Percentiles rank a stretch among this genome's conserved stretches.
Conservation (phyloP, 2,888 invertebrate species). For the Antheraea yamamai region DNA sequence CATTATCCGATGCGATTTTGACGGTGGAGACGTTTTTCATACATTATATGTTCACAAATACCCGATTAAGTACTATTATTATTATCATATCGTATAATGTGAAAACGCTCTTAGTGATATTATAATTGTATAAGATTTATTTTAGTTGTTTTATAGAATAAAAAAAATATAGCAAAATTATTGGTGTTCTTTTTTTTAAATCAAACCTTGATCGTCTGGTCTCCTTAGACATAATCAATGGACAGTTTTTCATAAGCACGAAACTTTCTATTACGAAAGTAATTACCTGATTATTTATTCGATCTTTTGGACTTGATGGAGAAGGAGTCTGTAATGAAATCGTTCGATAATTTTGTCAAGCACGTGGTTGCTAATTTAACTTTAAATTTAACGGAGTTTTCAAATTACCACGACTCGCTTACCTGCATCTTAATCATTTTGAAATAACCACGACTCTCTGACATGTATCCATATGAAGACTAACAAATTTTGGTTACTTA, state of each 20-base stretch:
- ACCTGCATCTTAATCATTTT: too few species aligned
- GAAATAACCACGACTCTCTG: too few species aligned
- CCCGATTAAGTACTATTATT: not conserved
- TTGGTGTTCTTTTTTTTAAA: conserved; percentile 29
- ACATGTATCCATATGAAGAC: too few species aligned
- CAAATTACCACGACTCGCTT: too few species aligned
- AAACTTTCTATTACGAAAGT: too few species aligned
- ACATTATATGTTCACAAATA: not conserved
- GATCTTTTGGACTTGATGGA: too few species aligned
- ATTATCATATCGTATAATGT: conserved; percentile 1
- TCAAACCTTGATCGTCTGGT: not conserved
- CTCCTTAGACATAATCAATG: not conserved
- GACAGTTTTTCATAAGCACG: not conserved
- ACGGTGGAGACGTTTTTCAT: not conserved
- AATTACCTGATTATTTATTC: too few species aligned
- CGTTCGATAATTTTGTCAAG: too few species aligned
- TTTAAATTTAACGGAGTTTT: too few species aligned
- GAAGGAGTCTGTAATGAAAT: too few species aligned
- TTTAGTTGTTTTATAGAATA: conserved; percentile 46
- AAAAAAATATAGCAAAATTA: conserved; percentile 44
- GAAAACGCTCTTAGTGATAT: conserved; percentile 9
- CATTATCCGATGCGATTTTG: not conserved
- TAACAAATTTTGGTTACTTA: too few species aligned
- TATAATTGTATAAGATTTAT: conserved; percentile 37
- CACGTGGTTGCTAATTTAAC: too few species aligned